Evolutionary conservation across 1,140 invertebrate species (phyloP).

Genomic region (Zaprionus africanus): DNA sequence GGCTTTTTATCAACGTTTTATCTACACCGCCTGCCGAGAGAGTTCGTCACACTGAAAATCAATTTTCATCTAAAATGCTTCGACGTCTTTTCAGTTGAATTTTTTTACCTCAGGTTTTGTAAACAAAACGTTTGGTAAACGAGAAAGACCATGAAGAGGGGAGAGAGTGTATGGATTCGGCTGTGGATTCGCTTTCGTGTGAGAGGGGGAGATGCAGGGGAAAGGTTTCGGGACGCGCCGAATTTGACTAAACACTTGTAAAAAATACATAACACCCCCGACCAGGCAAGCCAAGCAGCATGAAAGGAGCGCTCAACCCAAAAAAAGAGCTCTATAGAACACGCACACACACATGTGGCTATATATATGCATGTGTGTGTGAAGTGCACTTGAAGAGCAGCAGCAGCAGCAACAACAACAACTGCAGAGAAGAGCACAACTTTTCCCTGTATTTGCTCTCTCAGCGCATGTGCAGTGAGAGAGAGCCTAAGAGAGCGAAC

Average conservation of each 20-base stretch:
- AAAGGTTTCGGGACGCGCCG: slow-evolving; percentile 38
- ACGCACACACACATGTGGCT: neutral
- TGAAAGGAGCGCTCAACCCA: slow-evolving; percentile 63
- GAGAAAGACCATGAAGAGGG: neutral
- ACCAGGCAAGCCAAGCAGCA: slow-evolving; percentile 56
- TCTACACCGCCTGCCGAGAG: slow-evolving; percentile 43
- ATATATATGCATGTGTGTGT: slow-evolving; percentile 46
- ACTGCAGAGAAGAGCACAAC: slow-evolving; percentile 8
- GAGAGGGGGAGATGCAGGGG: neutral
- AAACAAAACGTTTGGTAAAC: slow-evolving; percentile 60
- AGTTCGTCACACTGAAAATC: slow-evolving; percentile 74
- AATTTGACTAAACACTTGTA: slow-evolving; percentile 83
- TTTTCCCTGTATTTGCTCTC: slow-evolving; percentile 65
- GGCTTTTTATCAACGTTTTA: slow-evolving; percentile 42
- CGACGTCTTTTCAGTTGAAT: slow-evolving; percentile 50
- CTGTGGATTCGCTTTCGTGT: no score
- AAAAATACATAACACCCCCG: slow-evolving; percentile 81
- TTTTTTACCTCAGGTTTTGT: slow-evolving; percentile 72
- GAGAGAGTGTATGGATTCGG: neutral
- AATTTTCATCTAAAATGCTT: slow-evolving; percentile 71
- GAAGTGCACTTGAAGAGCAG: slow-evolving; percentile 68
- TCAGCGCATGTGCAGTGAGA: slow-evolving; percentile 37
- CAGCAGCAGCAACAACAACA: slow-evolving; percentile 31
- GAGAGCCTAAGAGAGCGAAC: slow-evolving; percentile 9
- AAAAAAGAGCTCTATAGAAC: slow-evolving; percentile 55